These are phyloP conservation scores for Calidris pugnax DNA, from an alignment of 2,113 vertebrate species.

Conservation along the genomic window DNA sequence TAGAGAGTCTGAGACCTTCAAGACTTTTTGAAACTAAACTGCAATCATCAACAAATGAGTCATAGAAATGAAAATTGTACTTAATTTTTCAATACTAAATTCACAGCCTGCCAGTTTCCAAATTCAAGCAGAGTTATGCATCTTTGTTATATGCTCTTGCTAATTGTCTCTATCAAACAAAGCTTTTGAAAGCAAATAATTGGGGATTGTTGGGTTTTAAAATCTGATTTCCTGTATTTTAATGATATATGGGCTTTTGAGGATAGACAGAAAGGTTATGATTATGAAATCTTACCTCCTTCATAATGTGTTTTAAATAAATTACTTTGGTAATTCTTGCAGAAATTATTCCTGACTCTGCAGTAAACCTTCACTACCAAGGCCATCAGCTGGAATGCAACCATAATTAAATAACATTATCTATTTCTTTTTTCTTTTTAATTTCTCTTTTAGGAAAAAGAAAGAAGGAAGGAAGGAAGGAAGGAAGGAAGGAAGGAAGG, in stretches of 20 bases:
- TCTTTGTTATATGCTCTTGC: not conserved
- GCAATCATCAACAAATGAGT: not conserved
- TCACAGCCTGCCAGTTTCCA: not conserved
- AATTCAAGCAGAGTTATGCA: not conserved
- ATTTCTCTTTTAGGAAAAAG: fast-evolving
- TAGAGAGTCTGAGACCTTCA: not conserved
- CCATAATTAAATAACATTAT: not conserved
- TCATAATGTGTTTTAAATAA: not conserved
- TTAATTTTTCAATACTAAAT: not conserved
- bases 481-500: too few relatives aligned
- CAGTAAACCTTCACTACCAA: too few relatives aligned
- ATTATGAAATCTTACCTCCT: not conserved
- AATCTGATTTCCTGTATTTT: not conserved
- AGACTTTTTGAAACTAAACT: not conserved
- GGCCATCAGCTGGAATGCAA: not conserved
- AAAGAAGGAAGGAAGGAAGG: too few relatives aligned
- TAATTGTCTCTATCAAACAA: not conserved
- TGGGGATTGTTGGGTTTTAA: not conserved
- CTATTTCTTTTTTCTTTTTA: not conserved
- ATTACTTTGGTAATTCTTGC: not conserved
- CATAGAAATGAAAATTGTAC: not conserved
- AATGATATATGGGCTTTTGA: not conserved
- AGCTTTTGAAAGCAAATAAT: not conserved
- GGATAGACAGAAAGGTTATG: not conserved
- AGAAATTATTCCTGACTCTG: not conserved